Base-by-base conservation (phyloP, 2,113 vertebrate genomes). In the Noctilio leporinus region DNA sequence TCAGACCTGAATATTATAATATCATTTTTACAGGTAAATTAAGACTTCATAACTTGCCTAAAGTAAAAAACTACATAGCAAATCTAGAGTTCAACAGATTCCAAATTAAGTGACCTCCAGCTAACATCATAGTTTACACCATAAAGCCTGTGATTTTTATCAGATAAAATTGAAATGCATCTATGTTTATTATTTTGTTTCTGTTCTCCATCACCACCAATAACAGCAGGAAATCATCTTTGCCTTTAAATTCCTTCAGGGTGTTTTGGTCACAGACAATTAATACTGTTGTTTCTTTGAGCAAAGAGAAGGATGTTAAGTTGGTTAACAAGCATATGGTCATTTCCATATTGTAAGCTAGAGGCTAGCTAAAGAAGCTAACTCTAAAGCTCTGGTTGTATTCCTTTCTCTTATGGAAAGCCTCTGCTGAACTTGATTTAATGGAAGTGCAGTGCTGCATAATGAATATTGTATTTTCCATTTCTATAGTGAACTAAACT, bases 401-500 rank as follows among this genome's bases (percentile, higher is more conserved):
- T 55, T 78, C 62, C 81, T 78, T 96, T 96, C 92, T 96, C 69
- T 94, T 94, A 77, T 22, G 24, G 82, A 97, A 97, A 64, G 92
- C 67, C 86, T 82, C 24, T 96, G 92, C 95, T 96, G 93, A 97
- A 95, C 91, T 72, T 84, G 78, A 96, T 96, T 97, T 97, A 55
- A 78, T 85, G 49, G 0, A 93, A 97, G 88, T 59, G 2, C 40
- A 67, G 57, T 20, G 75, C 67, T 93, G 26, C 57, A 72, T 86
- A 75, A 97, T 97, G 88, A 69, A 92, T 83, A 93, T 38, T 89
- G 72, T 87, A 85, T 87, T 97, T 98, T 97, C 49, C 59, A 94
- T 97, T 97, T 94, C 89, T 93, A 77, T 45, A 96, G 81, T 95
- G 87, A 97, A 75, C 82, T 85, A 82, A 97, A 97, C 97, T 93